phyloP scores from a whole-genome alignment of 2,888 invertebrate genomes.

The Callyntrura guangdongensis region DNA sequence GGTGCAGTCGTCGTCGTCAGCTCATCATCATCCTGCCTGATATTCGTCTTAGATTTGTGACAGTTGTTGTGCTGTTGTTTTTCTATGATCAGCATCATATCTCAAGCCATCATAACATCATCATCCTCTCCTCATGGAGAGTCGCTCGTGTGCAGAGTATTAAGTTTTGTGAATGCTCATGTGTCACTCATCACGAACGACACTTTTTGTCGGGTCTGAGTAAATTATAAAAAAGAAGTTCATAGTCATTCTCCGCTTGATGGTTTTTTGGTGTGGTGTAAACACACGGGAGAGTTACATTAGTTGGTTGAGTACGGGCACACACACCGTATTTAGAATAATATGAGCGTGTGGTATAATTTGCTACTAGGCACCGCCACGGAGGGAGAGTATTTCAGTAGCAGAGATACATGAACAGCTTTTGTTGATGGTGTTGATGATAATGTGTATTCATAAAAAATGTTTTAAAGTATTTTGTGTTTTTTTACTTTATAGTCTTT shows the following conservation, averaged over 20 bases:
- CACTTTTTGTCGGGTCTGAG: slow-evolving; percentile 63
- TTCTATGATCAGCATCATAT: slow-evolving; percentile 59
- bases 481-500: slow-evolving; percentile 41
- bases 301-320: background rate
- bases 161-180: slow-evolving; percentile 62
- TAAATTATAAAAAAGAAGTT: slow-evolving; percentile 58
- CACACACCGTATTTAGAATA: background rate
- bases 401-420: slow-evolving; percentile 56
- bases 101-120: slow-evolving; percentile 28
- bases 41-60: slow-evolving; percentile 60
- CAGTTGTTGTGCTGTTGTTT: slow-evolving; percentile 54
- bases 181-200: slow-evolving; percentile 72
- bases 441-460: slow-evolving; percentile 61
- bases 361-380: slow-evolving; percentile 19
- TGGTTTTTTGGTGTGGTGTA: slow-evolving; percentile 40
- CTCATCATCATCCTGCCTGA: slow-evolving; percentile 51
- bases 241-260: slow-evolving; percentile 42
- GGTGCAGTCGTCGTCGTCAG: slow-evolving; percentile 16
- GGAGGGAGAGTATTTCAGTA: slow-evolving; percentile 36
- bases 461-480: slow-evolving; percentile 40
- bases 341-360: slow-evolving; percentile 25
- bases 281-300: background rate
- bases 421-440: slow-evolving; percentile 68
- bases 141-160: slow-evolving; percentile 55
- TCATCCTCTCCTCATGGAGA: background rate